Base-by-base conservation (phyloP, 2,888 invertebrate genomes). In the Bugula neritina region DNA sequence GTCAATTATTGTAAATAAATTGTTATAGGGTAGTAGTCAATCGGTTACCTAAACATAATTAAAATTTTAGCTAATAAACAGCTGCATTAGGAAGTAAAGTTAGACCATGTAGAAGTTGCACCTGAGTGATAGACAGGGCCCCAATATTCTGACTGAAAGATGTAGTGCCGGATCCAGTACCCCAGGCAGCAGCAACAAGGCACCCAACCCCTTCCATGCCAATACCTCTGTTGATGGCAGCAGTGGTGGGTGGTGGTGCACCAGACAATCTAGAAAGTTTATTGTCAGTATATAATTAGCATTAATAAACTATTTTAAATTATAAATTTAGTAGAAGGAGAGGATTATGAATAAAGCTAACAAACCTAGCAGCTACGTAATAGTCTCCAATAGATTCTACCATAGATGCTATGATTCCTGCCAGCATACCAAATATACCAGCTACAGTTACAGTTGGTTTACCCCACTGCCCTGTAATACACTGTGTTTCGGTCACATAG, bases 121-220 rank as follows among this genome's bases (percentile, higher is more conserved):
- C 91, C 87, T 91, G 90, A 0, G 92, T 92, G 0, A 92, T 90
- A 43, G 92, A 92, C 75, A 94, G 93, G 0, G 92, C 92, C 0
- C 93, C 93, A 58, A 94, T 92, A 82, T 93, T 93, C 82, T 93
- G 92, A 71, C 92, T 92, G 80, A 93, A 93, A 1, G 93, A 93
- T 76, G 93, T 93, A 69, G 92, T 92, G 0, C 92, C 93, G 78
- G 92, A 92, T 0, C 92, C 92, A 35, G 91, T 89, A 10, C 93
- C 94, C 89, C 92, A 91, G 1, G 92, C 87, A 0, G 92, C 93
- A 0, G 92, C 92, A 58, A 94, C 84, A 72, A 92, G 86, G 0
- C 92, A 92, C n/a, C 92, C 92, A 0, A 93, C 83, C 0, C 93
- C 93, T 83, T 94, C 93, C 0, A 91, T 89, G 52, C 90, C 79